These are phyloP conservation scores for Synergus itoensis DNA, from an alignment of 2,888 invertebrate species.

Conservation along the genomic window DNA sequence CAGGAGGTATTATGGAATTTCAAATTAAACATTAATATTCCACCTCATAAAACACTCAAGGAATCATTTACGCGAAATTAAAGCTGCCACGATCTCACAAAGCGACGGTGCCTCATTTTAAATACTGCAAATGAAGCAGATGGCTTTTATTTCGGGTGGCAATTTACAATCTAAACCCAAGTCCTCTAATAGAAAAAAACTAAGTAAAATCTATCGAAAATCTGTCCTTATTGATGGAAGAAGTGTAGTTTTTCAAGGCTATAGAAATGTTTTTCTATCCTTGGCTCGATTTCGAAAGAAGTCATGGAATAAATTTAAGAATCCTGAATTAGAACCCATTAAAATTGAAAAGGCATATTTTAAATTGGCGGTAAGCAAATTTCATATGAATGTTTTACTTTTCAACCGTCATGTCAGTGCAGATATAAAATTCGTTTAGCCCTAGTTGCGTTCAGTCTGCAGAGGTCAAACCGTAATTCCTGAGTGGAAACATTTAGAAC, in stretches of 20 bases:
- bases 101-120: neutral
- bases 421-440: neutral
- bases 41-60: neutral
- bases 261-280: no score
- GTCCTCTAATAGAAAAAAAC: no score
- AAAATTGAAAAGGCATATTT: neutral
- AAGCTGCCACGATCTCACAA: neutral
- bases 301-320: neutral
- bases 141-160: neutral
- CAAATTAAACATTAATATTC: neutral
- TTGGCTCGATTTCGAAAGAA: neutral
- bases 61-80: neutral
- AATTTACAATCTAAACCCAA: neutral
- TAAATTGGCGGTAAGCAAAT: no score
- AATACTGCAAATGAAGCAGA: neutral
- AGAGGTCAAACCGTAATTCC: constrained; percentile 43
- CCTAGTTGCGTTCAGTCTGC: constrained; percentile 32
- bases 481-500: constrained; percentile 54
- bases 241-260: no score
- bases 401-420: no score
- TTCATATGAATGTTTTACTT: neutral
- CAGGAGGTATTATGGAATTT: constrained; percentile 1
- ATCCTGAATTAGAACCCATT: neutral
- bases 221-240: no score
- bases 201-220: no score